Evolutionary conservation across 1,140 invertebrate species (phyloP), one percentile per base, ranked within the genome.

Genomic region (Diploscapter pachys): DNA sequence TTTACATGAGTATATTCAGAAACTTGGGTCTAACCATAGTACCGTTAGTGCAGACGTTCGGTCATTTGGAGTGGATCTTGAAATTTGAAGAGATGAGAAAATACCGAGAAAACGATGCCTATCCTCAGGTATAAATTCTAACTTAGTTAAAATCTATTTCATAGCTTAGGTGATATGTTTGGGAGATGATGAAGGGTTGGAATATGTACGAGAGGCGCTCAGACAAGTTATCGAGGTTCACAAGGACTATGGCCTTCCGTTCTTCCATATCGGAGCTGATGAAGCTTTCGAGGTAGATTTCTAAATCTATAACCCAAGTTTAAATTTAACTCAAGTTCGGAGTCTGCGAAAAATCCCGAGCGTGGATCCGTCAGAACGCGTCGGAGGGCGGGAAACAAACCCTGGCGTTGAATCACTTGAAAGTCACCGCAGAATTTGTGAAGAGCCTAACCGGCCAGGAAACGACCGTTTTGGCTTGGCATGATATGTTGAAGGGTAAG

Each of bases 31-130:
- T 97, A 2, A 90, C 91, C 75, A 90, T 96, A 0, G 92, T 97
- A 80, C 95, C 95, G 48, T 87, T 98, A 5, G 89, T 97, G 5
- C 95, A 96, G 88, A 96, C 94, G 3, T 96, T 97, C 87, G 95
- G 94, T 4, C 94, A 97, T 86, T 86, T 95, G 85, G 93, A 96
- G 59, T 80, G 78, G 72, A 68, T 79, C 67, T 65, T 80, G n/a
- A 80, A 80, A 63, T 59, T 72, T 49, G 78, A 80, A 52, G 59
- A 71, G 50, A 86, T 87, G 52, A 49, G 81, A 66, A 78, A 86
- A 62, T 76, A 90, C 51, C 77, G 89, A 76, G 89, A 90, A 82
- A 85, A 72, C 6, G 63, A 76, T 4, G 52, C 53, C 4, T 78
- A 77, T 57, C 66, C 89, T 4, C 87, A 88, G 80, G 87, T 74